These are phyloP conservation scores for Spinus olivaceus DNA, from an alignment of 2,797 vertebrate species.

Conservation along the genomic window DNA sequence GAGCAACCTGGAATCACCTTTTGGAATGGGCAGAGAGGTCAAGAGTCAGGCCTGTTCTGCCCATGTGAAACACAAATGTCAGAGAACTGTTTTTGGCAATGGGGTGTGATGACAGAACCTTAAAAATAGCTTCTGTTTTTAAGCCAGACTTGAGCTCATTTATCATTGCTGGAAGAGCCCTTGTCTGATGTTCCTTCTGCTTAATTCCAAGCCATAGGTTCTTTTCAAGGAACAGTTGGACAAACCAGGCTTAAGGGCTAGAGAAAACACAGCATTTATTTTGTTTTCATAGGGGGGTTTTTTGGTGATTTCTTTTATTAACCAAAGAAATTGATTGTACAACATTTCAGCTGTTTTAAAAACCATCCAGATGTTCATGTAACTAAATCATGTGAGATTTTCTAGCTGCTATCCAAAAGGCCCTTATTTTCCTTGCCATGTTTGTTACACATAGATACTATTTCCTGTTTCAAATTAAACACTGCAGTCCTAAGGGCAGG, in stretches of 20 bases:
- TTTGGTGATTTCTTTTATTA: not conserved
- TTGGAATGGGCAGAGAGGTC: not conserved
- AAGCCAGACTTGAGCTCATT: not conserved
- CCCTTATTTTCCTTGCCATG: not conserved
- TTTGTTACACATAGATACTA: not conserved
- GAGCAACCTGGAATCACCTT: not conserved
- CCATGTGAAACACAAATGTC: not conserved
- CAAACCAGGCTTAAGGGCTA: not conserved
- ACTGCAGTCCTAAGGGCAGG: not conserved
- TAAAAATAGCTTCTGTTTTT: not conserved
- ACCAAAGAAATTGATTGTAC: not conserved
- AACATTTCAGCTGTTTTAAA: not conserved
- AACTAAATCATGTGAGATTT: not conserved
- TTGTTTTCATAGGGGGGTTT: not conserved
- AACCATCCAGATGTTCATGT: not conserved
- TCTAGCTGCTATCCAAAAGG: not conserved
- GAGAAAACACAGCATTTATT: not conserved
- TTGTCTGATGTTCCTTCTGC: not conserved
- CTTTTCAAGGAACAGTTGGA: not conserved
- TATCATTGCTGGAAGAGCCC: not conserved
- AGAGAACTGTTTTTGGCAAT: not conserved
- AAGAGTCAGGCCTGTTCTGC: not conserved
- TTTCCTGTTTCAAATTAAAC: conserved; percentile 1
- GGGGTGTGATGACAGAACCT: not conserved
- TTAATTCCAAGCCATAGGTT: not conserved